These are phyloP conservation scores for Andricus grossulariae DNA, from an alignment of 1,140 invertebrate genomes.

Conservation along the genomic window DNA sequence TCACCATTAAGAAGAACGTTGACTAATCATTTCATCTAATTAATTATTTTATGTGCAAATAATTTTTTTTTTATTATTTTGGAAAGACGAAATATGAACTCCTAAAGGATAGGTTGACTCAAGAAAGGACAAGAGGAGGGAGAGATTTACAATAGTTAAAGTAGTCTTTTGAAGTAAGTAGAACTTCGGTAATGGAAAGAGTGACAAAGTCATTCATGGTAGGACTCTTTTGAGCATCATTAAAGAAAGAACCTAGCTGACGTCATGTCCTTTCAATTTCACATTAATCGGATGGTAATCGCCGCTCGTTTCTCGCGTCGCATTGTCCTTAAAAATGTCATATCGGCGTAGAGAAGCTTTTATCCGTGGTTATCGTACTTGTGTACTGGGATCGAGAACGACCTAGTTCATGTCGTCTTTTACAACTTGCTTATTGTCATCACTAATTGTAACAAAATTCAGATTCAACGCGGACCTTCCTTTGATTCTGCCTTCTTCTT, in stretches of 20 bases:
- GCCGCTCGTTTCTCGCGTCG: slow-evolving; percentile 40
- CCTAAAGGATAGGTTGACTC: too few relatives aligned
- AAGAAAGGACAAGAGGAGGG: too few relatives aligned
- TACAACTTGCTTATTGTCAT: slow-evolving; percentile 3
- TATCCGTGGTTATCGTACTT: slow-evolving; percentile 35
- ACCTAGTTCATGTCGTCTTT: slow-evolving; percentile 38
- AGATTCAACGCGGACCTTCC: neutral
- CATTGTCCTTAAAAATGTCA: slow-evolving; percentile 53
- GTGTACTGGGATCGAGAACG: slow-evolving; percentile 33
- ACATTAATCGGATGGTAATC: slow-evolving; percentile 52
- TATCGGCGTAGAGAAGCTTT: slow-evolving; percentile 36
- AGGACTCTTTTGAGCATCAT: slow-evolving; percentile 32
- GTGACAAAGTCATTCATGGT: slow-evolving; percentile 11
- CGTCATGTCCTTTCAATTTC: slow-evolving; percentile 52
- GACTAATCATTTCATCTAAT: too few relatives aligned
- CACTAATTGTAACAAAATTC: slow-evolving; percentile 1
- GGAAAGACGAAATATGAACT: too few relatives aligned
- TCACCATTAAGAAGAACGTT: too few relatives aligned
- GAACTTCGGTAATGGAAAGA: slow-evolving; percentile 45
- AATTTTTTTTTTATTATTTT: too few relatives aligned
- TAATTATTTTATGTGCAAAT: too few relatives aligned
- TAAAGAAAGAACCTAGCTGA: slow-evolving; percentile 52
- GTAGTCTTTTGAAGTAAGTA: slow-evolving; percentile 44
- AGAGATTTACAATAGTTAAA: neutral
- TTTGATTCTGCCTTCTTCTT: neutral